Conservation (phyloP, 2,113 vertebrate species). For the Tor tambroides region DNA sequence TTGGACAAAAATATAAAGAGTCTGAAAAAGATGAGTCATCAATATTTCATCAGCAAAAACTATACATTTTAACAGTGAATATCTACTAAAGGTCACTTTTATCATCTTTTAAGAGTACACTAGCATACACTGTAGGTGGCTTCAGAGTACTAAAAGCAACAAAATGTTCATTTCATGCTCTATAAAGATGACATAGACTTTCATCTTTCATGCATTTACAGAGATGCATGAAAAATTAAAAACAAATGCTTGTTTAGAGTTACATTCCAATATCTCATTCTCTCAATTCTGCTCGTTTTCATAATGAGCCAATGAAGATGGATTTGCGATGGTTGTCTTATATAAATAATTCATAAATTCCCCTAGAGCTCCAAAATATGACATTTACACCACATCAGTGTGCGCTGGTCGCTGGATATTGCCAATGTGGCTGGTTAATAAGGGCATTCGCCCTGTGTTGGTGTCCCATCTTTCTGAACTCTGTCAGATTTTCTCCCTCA, state of each 20-base stretch:
- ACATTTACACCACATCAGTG: conserved; percentile 40
- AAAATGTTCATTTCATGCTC: background rate
- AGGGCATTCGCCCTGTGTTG: conserved; percentile 47
- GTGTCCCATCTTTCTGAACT: conserved; percentile 42
- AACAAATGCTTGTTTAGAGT: background rate
- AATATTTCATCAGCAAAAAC: background rate
- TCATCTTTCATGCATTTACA: background rate
- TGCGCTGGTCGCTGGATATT: conserved; percentile 18
- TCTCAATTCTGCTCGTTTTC: background rate
- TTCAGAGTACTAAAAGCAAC: conserved; percentile 10
- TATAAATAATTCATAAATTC: conserved; percentile 48
- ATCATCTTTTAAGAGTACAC: background rate
- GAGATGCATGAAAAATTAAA: background rate
- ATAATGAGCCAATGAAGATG: background rate
- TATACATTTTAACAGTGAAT: background rate
- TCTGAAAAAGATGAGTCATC: background rate
- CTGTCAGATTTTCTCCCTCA: conserved; percentile 39
- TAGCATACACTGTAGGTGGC: background rate
- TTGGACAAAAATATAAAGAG: background rate
- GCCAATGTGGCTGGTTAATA: conserved; percentile 37
- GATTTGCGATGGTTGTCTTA: background rate
- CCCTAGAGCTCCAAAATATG: conserved; percentile 34
- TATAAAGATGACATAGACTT: background rate
- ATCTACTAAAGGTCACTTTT: background rate
- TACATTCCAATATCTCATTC: conserved; percentile 2